Conservation (phyloP, 2,797 vertebrate genomes). For the Falco concolor region DNA sequence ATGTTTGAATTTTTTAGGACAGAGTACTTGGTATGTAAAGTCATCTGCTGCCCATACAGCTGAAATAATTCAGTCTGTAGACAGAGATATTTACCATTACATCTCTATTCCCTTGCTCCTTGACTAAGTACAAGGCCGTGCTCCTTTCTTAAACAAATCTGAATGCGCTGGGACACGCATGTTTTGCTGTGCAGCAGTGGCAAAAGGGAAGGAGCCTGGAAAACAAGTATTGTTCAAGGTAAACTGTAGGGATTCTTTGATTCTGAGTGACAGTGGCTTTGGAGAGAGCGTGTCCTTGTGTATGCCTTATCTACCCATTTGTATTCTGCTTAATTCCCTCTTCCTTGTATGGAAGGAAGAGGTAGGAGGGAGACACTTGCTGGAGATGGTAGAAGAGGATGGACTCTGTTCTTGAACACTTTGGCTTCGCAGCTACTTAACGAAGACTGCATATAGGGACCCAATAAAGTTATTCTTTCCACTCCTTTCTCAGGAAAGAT, state of each 20-base stretch:
- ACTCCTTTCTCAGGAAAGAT: not conserved
- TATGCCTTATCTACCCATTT: not conserved
- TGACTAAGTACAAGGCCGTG: not conserved
- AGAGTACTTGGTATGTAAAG: not conserved
- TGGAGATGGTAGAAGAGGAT: not conserved
- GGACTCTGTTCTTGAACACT: not conserved
- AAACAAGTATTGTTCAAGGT: not conserved
- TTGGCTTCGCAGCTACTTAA: not conserved
- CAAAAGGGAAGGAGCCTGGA: not conserved
- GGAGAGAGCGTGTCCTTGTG: not conserved
- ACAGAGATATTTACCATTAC: not conserved
- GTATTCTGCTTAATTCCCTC: not conserved
- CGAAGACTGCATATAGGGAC: not conserved
- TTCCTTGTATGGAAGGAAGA: not conserved
- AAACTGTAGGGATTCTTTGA: not conserved
- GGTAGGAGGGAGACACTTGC: not conserved
- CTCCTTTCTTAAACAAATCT: not conserved
- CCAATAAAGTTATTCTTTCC: not conserved
- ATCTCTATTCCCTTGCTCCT: not conserved
- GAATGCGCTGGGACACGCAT: not conserved
- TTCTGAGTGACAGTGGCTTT: not conserved
- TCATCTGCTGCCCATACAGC: not conserved
- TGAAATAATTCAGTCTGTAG: not conserved
- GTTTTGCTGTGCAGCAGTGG: not conserved
- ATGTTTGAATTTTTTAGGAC: not conserved